Base-by-base conservation (phyloP, 1,140 invertebrate genomes). In the Caerostris extrusa region DNA sequence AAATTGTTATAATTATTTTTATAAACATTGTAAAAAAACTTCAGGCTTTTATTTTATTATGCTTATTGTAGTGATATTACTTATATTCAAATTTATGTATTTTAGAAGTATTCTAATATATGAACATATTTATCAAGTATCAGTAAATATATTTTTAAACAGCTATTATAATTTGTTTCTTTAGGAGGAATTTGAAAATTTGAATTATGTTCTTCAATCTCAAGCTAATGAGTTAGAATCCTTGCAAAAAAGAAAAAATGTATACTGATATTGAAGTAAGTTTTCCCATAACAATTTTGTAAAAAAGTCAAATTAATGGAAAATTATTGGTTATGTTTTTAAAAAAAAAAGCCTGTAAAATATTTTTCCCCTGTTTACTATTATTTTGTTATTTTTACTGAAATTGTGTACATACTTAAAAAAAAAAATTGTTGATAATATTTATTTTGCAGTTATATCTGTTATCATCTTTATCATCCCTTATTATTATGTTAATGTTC, bases 191-290 rank as follows among this genome's bases (percentile, higher is more conserved):
- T 17, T 58, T 17, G 50, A 57, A 58, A n/a, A 17, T 7, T 34
- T 85, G 58, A 56, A 57, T 19, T 19, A 17, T 60, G 3, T 5
- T 8, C 83, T 85, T 10, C n/a, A 19, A n/a, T 19, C 17, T 85
- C 55, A 58, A 60, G 83, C 57, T 8, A 60, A 58, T 4, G 10
- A 60, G 10, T 60, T 85, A n/a, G 19, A 85, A 8, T 5, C 56
- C 4, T 58, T 85, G 10, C 83, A 58, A 12, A 19, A n/a, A 60
- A 8, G 83, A 34, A 85, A 60, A 58, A 57, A 85, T 19, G 6
- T 85, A 12, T 34, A 57, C 83, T 60, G 83, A 85, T 8, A 60
- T 60, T 4, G 83, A 85, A n/a, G 83, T 85, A 58, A 77, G 7
- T 77, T 77, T 77, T 77, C 34, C 14, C 7, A 3, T 19, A 67